These are phyloP conservation scores for Gobio gobio DNA, from an alignment of 2,113 vertebrate species.

Conservation along the genomic window DNA sequence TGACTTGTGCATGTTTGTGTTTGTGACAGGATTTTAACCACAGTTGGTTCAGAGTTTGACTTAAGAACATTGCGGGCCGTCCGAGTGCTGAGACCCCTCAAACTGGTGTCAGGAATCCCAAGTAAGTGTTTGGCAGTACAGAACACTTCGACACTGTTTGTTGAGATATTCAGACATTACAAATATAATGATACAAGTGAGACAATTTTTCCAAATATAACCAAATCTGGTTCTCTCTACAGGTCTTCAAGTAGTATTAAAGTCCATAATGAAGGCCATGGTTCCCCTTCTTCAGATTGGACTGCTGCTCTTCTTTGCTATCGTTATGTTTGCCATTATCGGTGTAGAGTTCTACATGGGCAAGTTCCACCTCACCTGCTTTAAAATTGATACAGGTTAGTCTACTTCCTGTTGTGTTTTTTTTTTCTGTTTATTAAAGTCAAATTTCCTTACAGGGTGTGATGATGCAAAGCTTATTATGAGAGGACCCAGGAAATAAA, in stretches of 20 bases:
- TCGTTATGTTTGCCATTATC: conserved; percentile 99
- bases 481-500: not conserved
- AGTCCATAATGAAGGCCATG: conserved; percentile 99
- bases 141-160: not conserved
- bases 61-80: conserved; percentile 92
- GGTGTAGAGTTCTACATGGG: conserved; percentile 99
- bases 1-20: not conserved
- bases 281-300: conserved; percentile 96
- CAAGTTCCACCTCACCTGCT: conserved; percentile 94
- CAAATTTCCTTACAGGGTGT: not conserved
- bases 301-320: conserved; percentile 96
- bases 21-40: conserved; percentile 88
- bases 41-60: conserved; percentile 92
- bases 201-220: not conserved
- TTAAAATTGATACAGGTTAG: conserved; percentile 86
- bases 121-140: conserved; percentile 79
- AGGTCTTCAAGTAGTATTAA: conserved; percentile 97
- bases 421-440: not conserved
- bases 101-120: conserved; percentile 96
- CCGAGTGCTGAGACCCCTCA: conserved; percentile 91
- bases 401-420: not conserved
- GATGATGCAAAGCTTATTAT: too few relatives aligned
- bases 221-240: not conserved
- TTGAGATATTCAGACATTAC: not conserved
- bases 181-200: not conserved